Conservation (phyloP, 2,888 invertebrate genomes). For the Danaus chrysippus region DNA sequence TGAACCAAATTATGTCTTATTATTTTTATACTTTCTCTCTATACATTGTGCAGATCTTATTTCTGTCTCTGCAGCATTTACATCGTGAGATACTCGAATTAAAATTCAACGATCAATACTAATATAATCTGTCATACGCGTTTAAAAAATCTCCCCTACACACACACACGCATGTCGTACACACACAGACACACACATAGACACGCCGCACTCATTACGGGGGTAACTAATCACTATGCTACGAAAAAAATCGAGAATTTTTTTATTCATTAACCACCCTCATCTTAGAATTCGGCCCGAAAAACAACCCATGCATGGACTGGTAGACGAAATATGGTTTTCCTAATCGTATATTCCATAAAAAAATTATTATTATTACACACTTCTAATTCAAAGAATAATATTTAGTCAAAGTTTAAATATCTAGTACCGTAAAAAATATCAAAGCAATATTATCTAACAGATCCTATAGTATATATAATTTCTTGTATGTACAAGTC, state of each 20-base stretch:
- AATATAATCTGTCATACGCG: constrained; percentile 63
- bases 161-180: constrained; percentile 34
- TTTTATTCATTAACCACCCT: constrained; percentile 79
- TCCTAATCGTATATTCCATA: neutral
- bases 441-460: neutral
- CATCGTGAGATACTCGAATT: neutral
- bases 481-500: neutral
- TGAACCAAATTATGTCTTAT: too few relatives aligned
- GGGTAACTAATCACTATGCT: constrained; percentile 78
- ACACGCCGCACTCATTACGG: constrained; percentile 70
- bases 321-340: neutral
- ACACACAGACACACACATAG: constrained; percentile 51
- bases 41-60: too few relatives aligned
- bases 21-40: too few relatives aligned
- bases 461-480: neutral
- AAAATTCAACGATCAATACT: constrained; percentile 37
- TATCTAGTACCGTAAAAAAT: neutral
- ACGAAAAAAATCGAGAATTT: constrained; percentile 71
- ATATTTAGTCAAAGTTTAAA: neutral
- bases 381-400: too few relatives aligned
- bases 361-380: too few relatives aligned
- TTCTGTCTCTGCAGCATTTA: too few relatives aligned
- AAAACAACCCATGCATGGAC: constrained; percentile 44
- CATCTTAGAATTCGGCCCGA: constrained; percentile 66
- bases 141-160: constrained; percentile 52